Percentiles rank a stretch among this genome's conserved stretches.
Conservation (phyloP, 2,888 invertebrate species). For the Creontiades dilutus region DNA sequence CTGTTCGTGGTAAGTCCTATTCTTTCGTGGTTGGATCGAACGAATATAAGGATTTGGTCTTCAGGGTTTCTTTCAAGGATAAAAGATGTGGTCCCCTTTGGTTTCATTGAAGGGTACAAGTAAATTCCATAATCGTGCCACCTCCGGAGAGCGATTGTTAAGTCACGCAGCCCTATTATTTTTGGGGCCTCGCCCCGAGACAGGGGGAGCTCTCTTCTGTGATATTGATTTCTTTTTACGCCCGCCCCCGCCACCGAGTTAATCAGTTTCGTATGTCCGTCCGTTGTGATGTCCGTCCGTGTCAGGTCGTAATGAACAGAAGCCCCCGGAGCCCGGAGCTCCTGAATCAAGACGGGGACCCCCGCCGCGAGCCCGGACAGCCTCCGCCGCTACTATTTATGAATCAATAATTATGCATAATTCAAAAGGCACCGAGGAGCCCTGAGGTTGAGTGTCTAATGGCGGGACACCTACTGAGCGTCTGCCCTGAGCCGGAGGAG, state of each 20-base stretch:
- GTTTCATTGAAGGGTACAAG: neutral
- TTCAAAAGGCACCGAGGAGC: conserved; percentile 51
- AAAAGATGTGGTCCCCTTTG: too few relatives aligned
- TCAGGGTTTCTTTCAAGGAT: too few relatives aligned
- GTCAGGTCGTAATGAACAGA: conserved; percentile 68
- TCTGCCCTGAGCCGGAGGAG: conserved; percentile 21
- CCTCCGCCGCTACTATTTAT: conserved; percentile 66
- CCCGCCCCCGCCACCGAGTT: conserved; percentile 37
- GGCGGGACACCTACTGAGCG: conserved; percentile 64
- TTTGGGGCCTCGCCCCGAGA: neutral
- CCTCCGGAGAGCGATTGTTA: neutral
- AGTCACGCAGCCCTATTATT: conserved; percentile 18
- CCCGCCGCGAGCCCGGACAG: conserved; percentile 56
- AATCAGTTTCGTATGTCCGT: conserved; percentile 49
- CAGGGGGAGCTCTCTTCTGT: neutral
- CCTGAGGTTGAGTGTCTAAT: conserved; percentile 38
- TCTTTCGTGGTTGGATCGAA: too few relatives aligned
- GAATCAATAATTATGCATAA: conserved; percentile 70
- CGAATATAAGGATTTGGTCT: too few relatives aligned
- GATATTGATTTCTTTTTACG: conserved; percentile 42
- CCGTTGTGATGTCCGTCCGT: conserved; percentile 28
- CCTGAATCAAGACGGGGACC: conserved; percentile 50
- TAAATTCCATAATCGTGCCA: neutral
- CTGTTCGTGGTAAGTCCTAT: too few relatives aligned
- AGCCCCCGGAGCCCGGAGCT: conserved; percentile 56